Conservation (phyloP, 2,888 invertebrate species). For the Zaprionus obscuricornis region DNA sequence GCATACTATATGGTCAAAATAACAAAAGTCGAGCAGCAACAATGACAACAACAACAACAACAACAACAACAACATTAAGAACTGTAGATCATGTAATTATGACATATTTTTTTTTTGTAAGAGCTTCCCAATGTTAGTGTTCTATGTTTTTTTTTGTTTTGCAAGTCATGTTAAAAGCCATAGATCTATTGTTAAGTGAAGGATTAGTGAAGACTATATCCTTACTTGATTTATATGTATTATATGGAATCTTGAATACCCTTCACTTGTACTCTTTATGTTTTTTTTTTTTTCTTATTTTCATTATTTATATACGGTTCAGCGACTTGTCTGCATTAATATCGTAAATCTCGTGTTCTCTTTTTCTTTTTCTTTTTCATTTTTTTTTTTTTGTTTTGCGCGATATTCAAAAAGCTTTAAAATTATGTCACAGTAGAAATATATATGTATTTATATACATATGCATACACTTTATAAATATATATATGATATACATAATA, state of each 20-base stretch:
- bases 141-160: slow-evolving; percentile 3
- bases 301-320: slow-evolving; percentile 58
- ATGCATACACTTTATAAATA: slow-evolving; percentile 15
- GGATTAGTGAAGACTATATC: no score
- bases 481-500: no score
- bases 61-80: slow-evolving; percentile 12
- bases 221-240: background rate
- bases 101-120: slow-evolving; percentile 63
- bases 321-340: slow-evolving; percentile 53
- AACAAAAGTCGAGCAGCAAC: no score
- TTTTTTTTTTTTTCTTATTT: slow-evolving; percentile 14
- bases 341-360: slow-evolving; percentile 30
- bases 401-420: slow-evolving; percentile 40
- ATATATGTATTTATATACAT: slow-evolving; percentile 10
- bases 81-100: slow-evolving; percentile 32
- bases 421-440: slow-evolving; percentile 57
- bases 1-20: slow-evolving; percentile 30
- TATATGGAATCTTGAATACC: slow-evolving; percentile 27
- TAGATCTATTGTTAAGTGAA: no score
- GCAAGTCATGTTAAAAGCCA: no score
- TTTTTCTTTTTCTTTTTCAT: slow-evolving; percentile 2
- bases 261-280: slow-evolving; percentile 40
- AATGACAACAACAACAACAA: slow-evolving; percentile 8
- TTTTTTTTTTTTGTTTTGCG: slow-evolving; percentile 4
- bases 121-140: slow-evolving; percentile 25